Conservation (phyloP, 2,797 vertebrate genomes). For the Pseudopleuronectes americanus region DNA sequence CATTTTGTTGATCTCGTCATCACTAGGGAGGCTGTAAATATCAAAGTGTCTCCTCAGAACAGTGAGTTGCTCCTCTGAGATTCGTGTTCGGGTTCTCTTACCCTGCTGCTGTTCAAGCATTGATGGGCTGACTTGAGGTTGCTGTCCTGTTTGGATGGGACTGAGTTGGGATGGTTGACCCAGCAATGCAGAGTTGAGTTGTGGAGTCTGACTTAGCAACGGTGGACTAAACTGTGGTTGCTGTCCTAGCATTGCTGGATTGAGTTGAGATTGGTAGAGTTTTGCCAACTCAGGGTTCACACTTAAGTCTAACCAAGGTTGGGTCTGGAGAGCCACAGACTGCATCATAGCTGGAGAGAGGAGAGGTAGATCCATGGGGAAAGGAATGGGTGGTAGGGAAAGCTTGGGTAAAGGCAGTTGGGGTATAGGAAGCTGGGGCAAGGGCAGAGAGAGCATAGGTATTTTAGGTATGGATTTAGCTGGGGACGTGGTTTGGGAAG, state of each 20-base stretch:
- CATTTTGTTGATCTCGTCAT: constrained; percentile 98
- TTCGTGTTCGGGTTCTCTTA: constrained; percentile 95
- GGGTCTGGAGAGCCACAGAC: constrained; percentile 89
- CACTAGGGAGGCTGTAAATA: constrained; percentile 97
- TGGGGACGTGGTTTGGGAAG: constrained; percentile 57
- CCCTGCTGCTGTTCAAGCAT: constrained; percentile 91
- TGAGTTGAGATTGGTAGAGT: constrained; percentile 94
- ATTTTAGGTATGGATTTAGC: constrained; percentile 64
- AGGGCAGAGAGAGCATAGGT: constrained; percentile 70
- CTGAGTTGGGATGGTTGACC: constrained; percentile 67
- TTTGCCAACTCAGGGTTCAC: constrained; percentile 91
- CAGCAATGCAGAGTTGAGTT: constrained; percentile 62
- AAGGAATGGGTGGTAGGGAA: constrained; percentile 88
- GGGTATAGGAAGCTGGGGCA: constrained; percentile 72
- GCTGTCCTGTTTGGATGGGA: constrained; percentile 66
- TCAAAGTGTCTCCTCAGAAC: constrained; percentile 95
- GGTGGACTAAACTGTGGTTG: constrained; percentile 67
- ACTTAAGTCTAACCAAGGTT: constrained; percentile 89
- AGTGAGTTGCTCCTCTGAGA: constrained; percentile 94
- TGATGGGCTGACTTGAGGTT: constrained; percentile 85
- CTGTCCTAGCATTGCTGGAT: constrained; percentile 70
- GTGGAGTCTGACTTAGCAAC: constrained; percentile 66
- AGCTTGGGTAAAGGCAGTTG: constrained; percentile 71
- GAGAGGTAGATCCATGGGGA: constrained; percentile 94
- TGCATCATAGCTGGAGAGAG: constrained; percentile 96